Conservation (phyloP, 2,888 invertebrate genomes). For the Tanypteryx hageni region DNA sequence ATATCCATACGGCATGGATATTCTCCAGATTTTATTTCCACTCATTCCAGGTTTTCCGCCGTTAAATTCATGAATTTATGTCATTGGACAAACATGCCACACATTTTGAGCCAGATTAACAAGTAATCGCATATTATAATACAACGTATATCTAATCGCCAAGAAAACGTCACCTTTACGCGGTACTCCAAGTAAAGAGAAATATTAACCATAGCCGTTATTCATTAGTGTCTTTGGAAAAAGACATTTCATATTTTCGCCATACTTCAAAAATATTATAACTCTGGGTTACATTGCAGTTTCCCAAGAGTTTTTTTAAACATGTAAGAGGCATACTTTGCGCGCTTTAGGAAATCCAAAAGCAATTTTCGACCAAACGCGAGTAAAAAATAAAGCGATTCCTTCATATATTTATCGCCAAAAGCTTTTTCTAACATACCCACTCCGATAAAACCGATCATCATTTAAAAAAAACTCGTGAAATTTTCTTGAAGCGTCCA, state of each 20-base stretch:
- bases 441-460: slow-evolving; percentile 8
- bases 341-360: background rate
- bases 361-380: background rate
- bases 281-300: background rate
- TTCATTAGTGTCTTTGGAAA: background rate
- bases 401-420: background rate
- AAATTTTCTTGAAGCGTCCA: background rate
- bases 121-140: no score
- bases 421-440: background rate
- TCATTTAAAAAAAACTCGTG: background rate
- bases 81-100: no score
- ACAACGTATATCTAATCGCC: no score
- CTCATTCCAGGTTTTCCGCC: no score
- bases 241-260: background rate
- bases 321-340: background rate
- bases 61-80: no score
- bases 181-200: no score
- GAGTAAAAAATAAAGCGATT: background rate
- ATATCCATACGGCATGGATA: no score
- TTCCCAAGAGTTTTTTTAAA: background rate
- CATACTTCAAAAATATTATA: background rate
- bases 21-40: no score
- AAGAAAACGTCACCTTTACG: no score
- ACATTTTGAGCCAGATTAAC: no score
- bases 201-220: background rate